Evolutionary conservation across 1,140 invertebrate species (phyloP), one percentile per base, ranked within the genome.

Genomic region (Linepithema humile): DNA sequence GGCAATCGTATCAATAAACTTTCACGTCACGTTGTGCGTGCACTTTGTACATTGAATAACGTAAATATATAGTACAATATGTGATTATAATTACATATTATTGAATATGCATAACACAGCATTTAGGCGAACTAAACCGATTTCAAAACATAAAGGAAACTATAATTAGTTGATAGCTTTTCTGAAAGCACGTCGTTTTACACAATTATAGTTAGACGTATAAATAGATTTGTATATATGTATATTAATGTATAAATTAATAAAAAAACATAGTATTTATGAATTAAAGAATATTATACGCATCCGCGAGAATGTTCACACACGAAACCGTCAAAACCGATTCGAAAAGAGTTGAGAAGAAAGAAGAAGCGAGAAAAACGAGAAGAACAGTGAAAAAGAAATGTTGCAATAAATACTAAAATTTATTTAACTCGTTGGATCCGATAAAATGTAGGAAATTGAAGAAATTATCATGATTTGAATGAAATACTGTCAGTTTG

Each of bases 1-100:
- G 35, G 17, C 12, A 26, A 75, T 48, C 23, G 26, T 62, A 62
- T 75, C 72, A 45, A 75, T 62, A 75, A 59, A 62, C 59, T 75
- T 62, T 60, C 57, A 60, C n/a, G 29, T 45, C 72, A 48, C 26
- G 55, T 45, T 74, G 43, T 15, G 23, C 17, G 26, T 20, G 23
- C 35, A 9, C 26, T 75, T 75, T 75, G 38, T 75, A 57, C 23
- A 60, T 74, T 40, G 15, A n/a, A n/a, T n/a, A 26, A 32, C 26
- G 15, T 26, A 35, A n/a, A 62, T 35, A 17, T 32, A 48, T 60
- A 43, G 10, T 4, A 23, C 62, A 75, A 59, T 35, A 53, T 45
- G 26, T 29, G 40, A 60, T 75, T 62, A 75, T 75, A 75, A 75
- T 75, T 75, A 75, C 53, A 57, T 43, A 45, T 48, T 60, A 75